Base-by-base conservation (phyloP, 23 tunicate species). In the Corella eumyota region DNA sequence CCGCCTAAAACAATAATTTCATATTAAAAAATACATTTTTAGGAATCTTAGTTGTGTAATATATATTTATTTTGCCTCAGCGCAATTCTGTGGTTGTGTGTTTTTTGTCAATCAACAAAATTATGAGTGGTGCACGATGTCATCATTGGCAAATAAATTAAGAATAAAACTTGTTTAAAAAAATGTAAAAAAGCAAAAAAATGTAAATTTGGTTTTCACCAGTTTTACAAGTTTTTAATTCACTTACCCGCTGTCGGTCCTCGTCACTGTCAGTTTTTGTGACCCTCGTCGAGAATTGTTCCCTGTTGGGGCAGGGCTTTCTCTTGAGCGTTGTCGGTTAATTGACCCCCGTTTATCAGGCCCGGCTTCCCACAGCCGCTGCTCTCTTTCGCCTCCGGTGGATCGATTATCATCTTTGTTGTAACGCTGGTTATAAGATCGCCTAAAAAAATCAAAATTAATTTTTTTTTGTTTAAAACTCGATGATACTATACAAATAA, bases 251-350 rank as follows among this genome's bases (percentile, higher is more conserved):
- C 79, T 71, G 46, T 80, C 90, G 49, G 32, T 80, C 34, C 79
- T 65, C 22, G 79, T 22, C 15, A 63, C 47, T 34, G 66, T 29
- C 1, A 73, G 56, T 37, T 84, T 84, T 32, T 75, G 94, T 23
- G 73, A 67, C 33, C 55, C 36, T 6, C 78, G 74, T 19, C 71
- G 50, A 3, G 75, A 26, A 17, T 72, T 76, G 9, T 61, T 55
- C 4, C 56, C 27, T 51, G 23, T 58, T 4, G 92, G 73, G 11
- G 60, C 63, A 3, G 77, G 60, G 25, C 83, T 63, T 32, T 84
- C 94, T 34, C 83, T 49, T 33, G 94, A 74, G 17, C 76, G 47
- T 27, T 75, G 94, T 2, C 94, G 72, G 25, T 70, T 75, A 3
- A 69, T 50, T 22, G 77, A 50, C 44, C 67, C 56, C 17, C 90